Evolutionary conservation across 1,140 invertebrate genomes (phyloP), one percentile per base, ranked within the genome.

Genomic region (Geopemphigus sp.): DNA sequence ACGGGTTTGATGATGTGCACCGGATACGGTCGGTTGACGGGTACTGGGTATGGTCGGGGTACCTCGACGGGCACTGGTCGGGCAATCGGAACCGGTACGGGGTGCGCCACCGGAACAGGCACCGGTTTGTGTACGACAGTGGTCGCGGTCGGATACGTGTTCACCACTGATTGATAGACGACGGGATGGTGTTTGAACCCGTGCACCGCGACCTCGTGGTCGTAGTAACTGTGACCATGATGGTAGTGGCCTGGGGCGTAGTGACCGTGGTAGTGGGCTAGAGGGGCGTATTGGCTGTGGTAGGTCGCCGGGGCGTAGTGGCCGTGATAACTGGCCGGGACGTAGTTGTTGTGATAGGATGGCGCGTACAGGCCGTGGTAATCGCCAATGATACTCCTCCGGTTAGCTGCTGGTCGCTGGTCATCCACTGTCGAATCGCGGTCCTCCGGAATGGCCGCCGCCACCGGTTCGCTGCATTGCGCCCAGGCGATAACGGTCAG

Each of bases 21-120:
- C n/a, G 74, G 74, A 22, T 61, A 78, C 10, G 74, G 74, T 12
- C 74, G 74, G 22, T 78, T 78, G 39, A 78, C 74, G 14, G 74
- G 14, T 8, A 78, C 74, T 0, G 74, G 74, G 39, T 78, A 78
- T 22, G 74, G 74, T n/a, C 74, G 74, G 1, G 74, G 74, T 1
- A 78, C 39, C 22, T 78, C 74, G 22, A 78, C 74, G 17, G 74
- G 6, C 39, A 78, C 74, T 1, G 73, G 73, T 0, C 73, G 56
- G 56, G 17, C 73, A 0, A 76, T 57, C 1, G 73, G 73, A 3
- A 76, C 73, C 15, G 73, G 73, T 19, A 76, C 73, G 3, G 74
- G 74, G 2, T 63, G 74, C 0, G 74, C 54, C 8, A 78, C 74
- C 0, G 74, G 74, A 3, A 78, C 74, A 0, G 74, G 57, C 0